Evolutionary conservation across 2,888 invertebrate genomes (phyloP), one percentile per base, ranked within the genome.

Genomic region (Apodemia hepburni): DNA sequence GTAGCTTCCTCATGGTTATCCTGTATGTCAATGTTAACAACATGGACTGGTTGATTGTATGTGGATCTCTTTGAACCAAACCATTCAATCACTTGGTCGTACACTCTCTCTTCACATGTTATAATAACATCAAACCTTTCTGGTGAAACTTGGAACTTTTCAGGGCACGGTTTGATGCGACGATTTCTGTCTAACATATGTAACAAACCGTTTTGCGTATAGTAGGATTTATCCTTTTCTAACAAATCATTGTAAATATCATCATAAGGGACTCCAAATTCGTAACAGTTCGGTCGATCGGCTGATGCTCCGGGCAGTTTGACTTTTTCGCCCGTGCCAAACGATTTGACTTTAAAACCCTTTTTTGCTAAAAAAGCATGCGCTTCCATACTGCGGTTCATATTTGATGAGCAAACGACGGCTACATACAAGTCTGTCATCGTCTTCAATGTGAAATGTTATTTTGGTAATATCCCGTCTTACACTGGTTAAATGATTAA

Each of bases 1-100:
- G 99, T 98, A 0, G 99, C 99, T 86, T 99, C 99, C 84, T 99
- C 99, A 71, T 99, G 98, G 88, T 99, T 99, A 91, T 99, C 99
- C 83, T 98, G 98, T 74, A 99, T 98, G 81, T 99, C 99, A 72
- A 99, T 96, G 84, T 99, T 99, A 63, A 99, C 96, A 57, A 99
- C 95, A 92, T 99, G 99, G 3, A 97, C 98, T 7, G 98, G 96
- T 62, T 97, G 96, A 84, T 97, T 97, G 72, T 95, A 94, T 60
- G 95, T 93, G 0, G 96, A 95, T 62, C 95, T 94, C 76, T 96
- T 93, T 38, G 93, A 95, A 71, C 98, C 97, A 93, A 98, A 95
- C 94, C 96, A 97, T 85, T 98, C 98, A 62, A 98, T 93, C 22
- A 99, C 98, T 93, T 99, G 98, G 85, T 99, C 99, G 82, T 99